These are phyloP conservation scores for Thunnus albacares DNA, from an alignment of 2,797 vertebrate species.

Conservation along the genomic window DNA sequence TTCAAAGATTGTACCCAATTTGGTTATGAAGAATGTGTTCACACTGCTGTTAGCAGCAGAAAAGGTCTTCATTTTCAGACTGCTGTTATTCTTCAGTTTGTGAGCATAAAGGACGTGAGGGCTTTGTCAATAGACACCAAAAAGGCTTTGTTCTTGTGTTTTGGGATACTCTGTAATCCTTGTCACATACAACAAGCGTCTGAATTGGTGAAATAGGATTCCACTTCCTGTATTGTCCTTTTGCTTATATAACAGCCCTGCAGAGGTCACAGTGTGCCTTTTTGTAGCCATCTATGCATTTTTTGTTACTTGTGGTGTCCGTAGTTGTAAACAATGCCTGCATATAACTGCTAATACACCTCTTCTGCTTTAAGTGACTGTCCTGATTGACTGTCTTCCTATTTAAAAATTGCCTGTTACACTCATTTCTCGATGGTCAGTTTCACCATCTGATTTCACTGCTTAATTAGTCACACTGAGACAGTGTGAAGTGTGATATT, in stretches of 20 bases:
- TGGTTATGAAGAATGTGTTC: constrained; percentile 52
- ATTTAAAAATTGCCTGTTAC: constrained; percentile 63
- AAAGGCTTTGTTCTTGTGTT: constrained; percentile 57
- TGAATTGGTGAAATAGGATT: constrained; percentile 69
- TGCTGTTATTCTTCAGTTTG: constrained; percentile 49
- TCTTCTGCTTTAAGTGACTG: constrained; percentile 24
- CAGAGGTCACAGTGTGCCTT: constrained; percentile 56
- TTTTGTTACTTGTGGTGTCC: constrained; percentile 1
- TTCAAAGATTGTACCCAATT: constrained; percentile 57
- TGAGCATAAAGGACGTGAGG: constrained; percentile 46
- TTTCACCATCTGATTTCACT: constrained; percentile 75
- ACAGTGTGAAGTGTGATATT: constrained; percentile 78
- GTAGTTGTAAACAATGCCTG: constrained; percentile 14
- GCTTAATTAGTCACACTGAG: constrained; percentile 80
- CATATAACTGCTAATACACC: background rate
- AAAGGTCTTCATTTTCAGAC: constrained; percentile 41
- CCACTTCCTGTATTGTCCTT: constrained; percentile 65
- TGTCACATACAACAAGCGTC: constrained; percentile 55
- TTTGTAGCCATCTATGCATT: constrained; percentile 34
- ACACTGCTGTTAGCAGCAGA: constrained; percentile 34
- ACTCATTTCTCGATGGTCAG: constrained; percentile 74
- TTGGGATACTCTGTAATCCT: constrained; percentile 53
- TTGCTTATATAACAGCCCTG: constrained; percentile 53
- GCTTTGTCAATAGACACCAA: constrained; percentile 50
- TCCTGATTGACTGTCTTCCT: constrained; percentile 55